Base-by-base conservation (phyloP, 2,113 vertebrate genomes). In the Orientallactaga bullata region DNA sequence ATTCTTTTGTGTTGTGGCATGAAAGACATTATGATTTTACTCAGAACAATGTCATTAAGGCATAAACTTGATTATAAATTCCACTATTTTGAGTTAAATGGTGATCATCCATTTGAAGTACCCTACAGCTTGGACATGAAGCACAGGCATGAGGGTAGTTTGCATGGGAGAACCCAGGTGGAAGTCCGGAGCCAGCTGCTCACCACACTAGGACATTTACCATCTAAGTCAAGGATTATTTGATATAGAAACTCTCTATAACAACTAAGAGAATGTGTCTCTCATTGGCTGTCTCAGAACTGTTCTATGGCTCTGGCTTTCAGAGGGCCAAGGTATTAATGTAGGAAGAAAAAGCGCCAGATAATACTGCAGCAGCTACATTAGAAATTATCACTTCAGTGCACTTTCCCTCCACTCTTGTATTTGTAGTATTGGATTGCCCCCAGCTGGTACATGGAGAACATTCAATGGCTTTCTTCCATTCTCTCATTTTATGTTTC, bases 371-470 rank as follows among this genome's bases (percentile, higher is more conserved):
- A 84, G 72, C 24, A 39, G 69, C 61, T 79, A 55, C 84, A 66
- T 87, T 47, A 93, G 72, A 84, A 93, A 65, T 12, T 26, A 77
- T 86, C 78, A 66, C 78, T 90, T 32, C 32, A 24, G 13, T 84
- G 32, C 2, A 61, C 58, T 69, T 91, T 85, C 91, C 23, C 76
- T 94, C 77, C 26, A n/a, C 68, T 76, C 39, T 93, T 85, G 84
- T 83, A 96, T 96, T 96, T 61, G 51, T 51, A 74, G 95, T 94
- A 55, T 94, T 96, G 96, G 96, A 96, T 96, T 97, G 97, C 96
- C 97, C 97, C 97, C 97, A 97, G 73, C 96, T 97, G 97, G 96
- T 97, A 82, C 37, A 74, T 87, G 66, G 47, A 91, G 92, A 95
- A 93, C 79, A 85, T 91, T 96, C 90, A 37, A 30, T 72, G 90